phyloP scores from a whole-genome alignment of 2,113 vertebrate genomes.

The Chaetodon trifascialis region DNA sequence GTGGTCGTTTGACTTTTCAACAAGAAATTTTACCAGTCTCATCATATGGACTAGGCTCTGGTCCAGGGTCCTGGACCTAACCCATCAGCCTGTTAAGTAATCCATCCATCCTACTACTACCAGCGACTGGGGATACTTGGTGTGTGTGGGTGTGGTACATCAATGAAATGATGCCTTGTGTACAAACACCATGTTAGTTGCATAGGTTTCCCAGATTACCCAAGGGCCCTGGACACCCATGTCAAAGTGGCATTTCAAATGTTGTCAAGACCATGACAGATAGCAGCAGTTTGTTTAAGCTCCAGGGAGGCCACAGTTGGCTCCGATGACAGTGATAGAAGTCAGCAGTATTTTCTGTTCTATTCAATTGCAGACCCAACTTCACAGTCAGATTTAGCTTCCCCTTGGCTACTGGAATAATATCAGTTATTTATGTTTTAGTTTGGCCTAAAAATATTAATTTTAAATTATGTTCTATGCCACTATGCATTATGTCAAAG shows the following conservation, averaged over 20 bases:
- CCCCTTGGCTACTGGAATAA: background rate
- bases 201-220: slow-evolving; percentile 9
- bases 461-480: background rate
- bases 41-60: background rate
- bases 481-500: no score
- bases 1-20: background rate
- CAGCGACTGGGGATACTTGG: no score
- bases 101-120: background rate
- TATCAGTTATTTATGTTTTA: background rate
- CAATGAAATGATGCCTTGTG: background rate
- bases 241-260: slow-evolving; percentile 51
- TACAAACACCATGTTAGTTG: background rate
- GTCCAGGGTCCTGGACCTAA: background rate
- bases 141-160: no score
- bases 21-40: background rate
- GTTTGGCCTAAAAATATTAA: background rate
- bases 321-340: slow-evolving; percentile 35
- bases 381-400: background rate
- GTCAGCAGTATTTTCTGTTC: background rate
- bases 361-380: background rate
- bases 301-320: slow-evolving; percentile 15
- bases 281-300: slow-evolving; percentile 2
- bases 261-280: slow-evolving; percentile 48
- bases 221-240: slow-evolving; percentile 9
- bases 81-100: no score